Conservation (phyloP, 2,113 vertebrate genomes). For the Poecile atricapillus region DNA sequence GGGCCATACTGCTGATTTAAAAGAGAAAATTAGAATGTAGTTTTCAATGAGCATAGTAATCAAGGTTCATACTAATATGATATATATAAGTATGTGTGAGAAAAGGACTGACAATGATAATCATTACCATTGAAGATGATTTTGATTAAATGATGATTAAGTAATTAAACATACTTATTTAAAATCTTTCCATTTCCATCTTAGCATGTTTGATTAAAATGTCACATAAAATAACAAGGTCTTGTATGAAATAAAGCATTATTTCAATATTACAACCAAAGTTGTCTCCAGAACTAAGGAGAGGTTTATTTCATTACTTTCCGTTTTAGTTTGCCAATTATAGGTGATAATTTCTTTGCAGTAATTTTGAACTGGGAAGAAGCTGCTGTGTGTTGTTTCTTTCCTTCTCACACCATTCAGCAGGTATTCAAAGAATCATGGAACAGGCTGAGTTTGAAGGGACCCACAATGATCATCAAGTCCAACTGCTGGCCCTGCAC, state of each 20-base stretch:
- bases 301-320: neutral
- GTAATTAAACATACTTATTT: constrained; percentile 46
- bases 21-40: neutral
- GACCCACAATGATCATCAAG: neutral
- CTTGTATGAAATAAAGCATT: neutral
- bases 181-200: constrained; percentile 1
- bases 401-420: neutral
- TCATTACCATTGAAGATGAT: neutral
- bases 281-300: neutral
- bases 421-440: neutral
- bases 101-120: constrained; percentile 38
- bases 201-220: constrained; percentile 23
- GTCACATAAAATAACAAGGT: neutral
- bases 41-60: neutral
- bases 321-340: neutral
- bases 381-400: neutral
- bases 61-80: neutral
- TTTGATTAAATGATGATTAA: constrained; percentile 44
- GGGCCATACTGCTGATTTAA: neutral
- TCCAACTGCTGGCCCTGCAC: neutral
- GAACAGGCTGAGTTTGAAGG: neutral
- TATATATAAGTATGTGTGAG: neutral
- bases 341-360: neutral
- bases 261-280: neutral
- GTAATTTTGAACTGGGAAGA: neutral